Evolutionary conservation across 2,888 invertebrate species (phyloP).

Genomic region (Rhyacophila evoluta): DNA sequence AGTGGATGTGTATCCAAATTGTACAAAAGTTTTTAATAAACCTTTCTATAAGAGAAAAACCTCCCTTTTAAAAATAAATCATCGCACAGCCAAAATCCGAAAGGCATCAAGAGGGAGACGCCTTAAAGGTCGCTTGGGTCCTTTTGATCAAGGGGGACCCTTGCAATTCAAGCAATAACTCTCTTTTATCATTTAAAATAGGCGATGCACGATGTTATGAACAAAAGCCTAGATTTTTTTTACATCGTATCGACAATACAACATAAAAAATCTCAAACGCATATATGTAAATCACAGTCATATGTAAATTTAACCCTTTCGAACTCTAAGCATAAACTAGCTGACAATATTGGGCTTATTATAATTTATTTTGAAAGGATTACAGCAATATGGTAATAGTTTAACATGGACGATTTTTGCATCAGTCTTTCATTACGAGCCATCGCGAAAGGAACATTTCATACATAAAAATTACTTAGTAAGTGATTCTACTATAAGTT

Average conservation of each 20-base stretch:
- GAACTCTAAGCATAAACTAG: background rate
- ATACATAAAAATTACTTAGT: constrained; percentile 26
- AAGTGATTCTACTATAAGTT: background rate
- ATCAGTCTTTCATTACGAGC: constrained; percentile 41
- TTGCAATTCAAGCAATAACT: background rate
- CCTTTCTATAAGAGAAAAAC: constrained; percentile 27
- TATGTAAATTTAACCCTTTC: constrained; percentile 54
- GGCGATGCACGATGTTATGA: constrained; percentile 49
- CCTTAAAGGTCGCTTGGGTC: constrained; percentile 22
- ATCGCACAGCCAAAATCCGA: constrained; percentile 16
- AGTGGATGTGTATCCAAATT: background rate
- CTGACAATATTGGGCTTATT: constrained; percentile 29
- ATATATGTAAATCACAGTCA: constrained; percentile 52
- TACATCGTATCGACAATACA: constrained; percentile 30
- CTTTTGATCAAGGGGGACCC: background rate
- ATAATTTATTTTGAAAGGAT: constrained; percentile 17
- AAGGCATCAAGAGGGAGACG: constrained; percentile 17
- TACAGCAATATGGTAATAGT: constrained; percentile 15
- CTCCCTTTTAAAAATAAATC: constrained; percentile 43
- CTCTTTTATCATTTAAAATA: constrained; percentile 53
- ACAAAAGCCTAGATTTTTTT: constrained; percentile 48
- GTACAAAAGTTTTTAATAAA: constrained; percentile 33
- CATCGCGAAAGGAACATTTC: constrained; percentile 35
- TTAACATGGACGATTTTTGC: constrained; percentile 32
- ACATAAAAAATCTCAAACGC: constrained; percentile 42